Base-by-base conservation (phyloP, 2,797 vertebrate species). In the Columba guinea region DNA sequence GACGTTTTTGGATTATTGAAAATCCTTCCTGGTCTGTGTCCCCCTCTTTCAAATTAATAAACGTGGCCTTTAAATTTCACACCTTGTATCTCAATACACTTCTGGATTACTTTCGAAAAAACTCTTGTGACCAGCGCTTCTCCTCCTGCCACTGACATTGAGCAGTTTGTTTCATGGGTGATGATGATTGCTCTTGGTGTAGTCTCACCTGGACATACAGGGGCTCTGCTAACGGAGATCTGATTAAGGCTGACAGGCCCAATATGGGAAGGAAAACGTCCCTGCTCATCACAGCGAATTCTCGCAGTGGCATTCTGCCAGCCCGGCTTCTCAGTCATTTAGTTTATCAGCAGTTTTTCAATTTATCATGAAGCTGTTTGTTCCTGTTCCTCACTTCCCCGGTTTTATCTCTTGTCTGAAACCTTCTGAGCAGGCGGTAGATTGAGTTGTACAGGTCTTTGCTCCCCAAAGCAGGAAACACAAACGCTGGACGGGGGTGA, bases 171-270 rank as follows among this genome's bases (percentile, higher is more conserved):
- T 77, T 70, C 37, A 4, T 32, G 41, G 58, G 51, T 52, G 83
- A 22, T 59, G 41, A 69, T 1, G 41, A 35, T 71, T 77, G 77
- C 64, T 91, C 7, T 65, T 37, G 65, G 24, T 85, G 90, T 75
- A 80, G 46, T 37, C 62, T 93, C 75, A 92, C 91, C 91, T 94
- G 94, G 84, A 5, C 27, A 10, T 32, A 1, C 19, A 60, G 58
- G 13, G 67, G 10, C 62, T 73, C 67, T 41, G 77, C 94, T 80
- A 10, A 79, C 23, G 3, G 80, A 52, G 68, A 92, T 77, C 78
- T 94, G 91, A 93, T 95, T 62, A 41, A 71, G 78, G 71, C 68
- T 95, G 96, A 92, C 94, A 89, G 93, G 68, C 55, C 85, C 91
- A 84, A 26, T 71, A 65, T 80, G 90, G 91, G 58, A 39, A 71